Percentiles rank a stretch among this genome's conserved stretches.
Conservation (phyloP, 1,140 invertebrate species). For the Bombus waltoni region DNA sequence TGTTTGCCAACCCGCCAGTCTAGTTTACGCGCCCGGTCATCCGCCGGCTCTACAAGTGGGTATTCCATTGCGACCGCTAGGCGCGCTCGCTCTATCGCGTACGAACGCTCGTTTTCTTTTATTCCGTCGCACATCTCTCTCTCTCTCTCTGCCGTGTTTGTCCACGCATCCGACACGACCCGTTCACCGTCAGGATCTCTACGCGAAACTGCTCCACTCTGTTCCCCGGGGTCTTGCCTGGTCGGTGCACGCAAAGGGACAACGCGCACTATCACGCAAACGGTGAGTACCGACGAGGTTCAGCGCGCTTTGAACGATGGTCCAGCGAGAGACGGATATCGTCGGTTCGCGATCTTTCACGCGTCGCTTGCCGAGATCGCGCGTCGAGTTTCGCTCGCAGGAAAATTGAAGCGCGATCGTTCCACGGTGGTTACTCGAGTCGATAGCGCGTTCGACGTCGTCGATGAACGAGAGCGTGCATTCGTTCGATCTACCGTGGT, state of each 20-base stretch:
- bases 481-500: background rate
- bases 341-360: background rate
- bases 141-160: background rate
- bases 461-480: background rate
- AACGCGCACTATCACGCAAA: background rate
- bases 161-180: no score
- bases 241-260: background rate
- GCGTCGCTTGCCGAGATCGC: no score
- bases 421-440: background rate
- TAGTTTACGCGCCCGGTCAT: constrained; percentile 75
- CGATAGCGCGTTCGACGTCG: background rate
- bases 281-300: constrained; percentile 25
- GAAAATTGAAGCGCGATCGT: background rate
- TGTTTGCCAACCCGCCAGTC: constrained; percentile 74
- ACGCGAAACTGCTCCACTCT: background rate
- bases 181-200: background rate
- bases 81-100: constrained; percentile 26
- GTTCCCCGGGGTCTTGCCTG: background rate
- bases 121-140: background rate
- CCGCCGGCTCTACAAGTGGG: constrained; percentile 72
- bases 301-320: background rate
- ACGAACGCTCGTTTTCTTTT: constrained; percentile 7
- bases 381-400: background rate
- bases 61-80: constrained; percentile 50
- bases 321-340: background rate